Conservation (phyloP, 2,113 vertebrate genomes). For the Sinosuthora webbiana region DNA sequence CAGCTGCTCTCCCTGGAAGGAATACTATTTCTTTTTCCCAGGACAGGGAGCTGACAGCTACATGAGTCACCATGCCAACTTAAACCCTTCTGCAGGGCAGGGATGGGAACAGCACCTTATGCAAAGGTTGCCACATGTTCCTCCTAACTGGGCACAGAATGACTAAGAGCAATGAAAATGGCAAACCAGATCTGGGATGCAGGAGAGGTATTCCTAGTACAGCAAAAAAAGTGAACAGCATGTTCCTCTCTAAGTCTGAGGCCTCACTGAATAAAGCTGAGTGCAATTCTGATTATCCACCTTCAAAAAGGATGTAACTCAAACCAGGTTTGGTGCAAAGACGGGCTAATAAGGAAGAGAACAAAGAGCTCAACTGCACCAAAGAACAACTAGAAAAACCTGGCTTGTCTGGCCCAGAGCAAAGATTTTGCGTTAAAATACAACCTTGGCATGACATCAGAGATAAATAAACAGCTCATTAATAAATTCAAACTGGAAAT, state of each 20-base stretch:
- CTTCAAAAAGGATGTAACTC: not conserved
- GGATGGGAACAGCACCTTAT: not conserved
- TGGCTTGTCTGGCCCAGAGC: not conserved
- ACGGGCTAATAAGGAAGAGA: not conserved
- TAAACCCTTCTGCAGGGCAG: not conserved
- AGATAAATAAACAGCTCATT: not conserved
- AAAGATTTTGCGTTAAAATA: not conserved
- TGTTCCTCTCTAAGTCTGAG: not conserved
- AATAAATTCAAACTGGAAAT: not conserved
- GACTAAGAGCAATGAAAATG: not conserved
- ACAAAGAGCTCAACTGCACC: not conserved
- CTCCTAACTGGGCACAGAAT: not conserved
- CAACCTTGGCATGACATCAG: not conserved
- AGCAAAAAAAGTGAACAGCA: not conserved
- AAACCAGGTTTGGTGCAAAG: not conserved
- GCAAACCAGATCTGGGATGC: not conserved
- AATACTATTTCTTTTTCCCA: not conserved
- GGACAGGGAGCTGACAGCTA: not conserved
- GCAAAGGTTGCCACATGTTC: not conserved
- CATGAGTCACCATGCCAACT: not conserved
- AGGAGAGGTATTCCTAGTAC: not conserved
- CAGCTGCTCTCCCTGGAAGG: not conserved
- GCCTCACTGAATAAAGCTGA: not conserved
- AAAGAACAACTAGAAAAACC: not conserved
- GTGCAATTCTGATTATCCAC: not conserved